These are phyloP conservation scores for Pelobates cultripes DNA, from an alignment of 2,797 vertebrate species.

Conservation along the genomic window DNA sequence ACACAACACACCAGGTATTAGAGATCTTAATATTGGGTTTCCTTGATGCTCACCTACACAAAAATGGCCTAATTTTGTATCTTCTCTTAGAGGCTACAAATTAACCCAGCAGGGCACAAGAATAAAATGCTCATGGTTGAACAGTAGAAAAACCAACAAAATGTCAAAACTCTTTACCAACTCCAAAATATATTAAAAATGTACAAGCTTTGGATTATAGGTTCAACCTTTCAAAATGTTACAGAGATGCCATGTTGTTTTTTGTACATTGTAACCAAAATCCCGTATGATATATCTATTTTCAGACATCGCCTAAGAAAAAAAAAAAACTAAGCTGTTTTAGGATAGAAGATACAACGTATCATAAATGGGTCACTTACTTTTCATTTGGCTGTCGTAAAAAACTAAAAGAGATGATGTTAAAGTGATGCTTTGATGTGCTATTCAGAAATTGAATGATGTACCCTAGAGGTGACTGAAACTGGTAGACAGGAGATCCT, in stretches of 20 bases:
- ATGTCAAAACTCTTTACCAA: conserved; percentile 24
- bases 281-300: conserved; percentile 6
- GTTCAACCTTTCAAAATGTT: not conserved
- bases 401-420: conserved; percentile 33
- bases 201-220: not conserved
- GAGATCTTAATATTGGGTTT: conserved; percentile 41
- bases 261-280: conserved; percentile 7
- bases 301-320: conserved; percentile 8
- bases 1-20: conserved; percentile 32
- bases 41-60: conserved; percentile 14
- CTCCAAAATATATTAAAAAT: not conserved
- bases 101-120: conserved; percentile 36
- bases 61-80: conserved; percentile 46
- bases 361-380: conserved; percentile 47
- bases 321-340: not conserved
- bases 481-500: conserved; percentile 25
- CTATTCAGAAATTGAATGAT: conserved; percentile 46
- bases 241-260: conserved; percentile 10
- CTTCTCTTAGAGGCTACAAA: conserved; percentile 30
- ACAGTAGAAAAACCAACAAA: conserved; percentile 12
- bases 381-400: conserved; percentile 38
- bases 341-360: conserved; percentile 1
- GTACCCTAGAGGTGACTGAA: conserved; percentile 38
- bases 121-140: conserved; percentile 34
- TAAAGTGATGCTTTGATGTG: conserved; percentile 45